Conservation (phyloP, 2,113 vertebrate genomes). For the Microtus richardsoni region DNA sequence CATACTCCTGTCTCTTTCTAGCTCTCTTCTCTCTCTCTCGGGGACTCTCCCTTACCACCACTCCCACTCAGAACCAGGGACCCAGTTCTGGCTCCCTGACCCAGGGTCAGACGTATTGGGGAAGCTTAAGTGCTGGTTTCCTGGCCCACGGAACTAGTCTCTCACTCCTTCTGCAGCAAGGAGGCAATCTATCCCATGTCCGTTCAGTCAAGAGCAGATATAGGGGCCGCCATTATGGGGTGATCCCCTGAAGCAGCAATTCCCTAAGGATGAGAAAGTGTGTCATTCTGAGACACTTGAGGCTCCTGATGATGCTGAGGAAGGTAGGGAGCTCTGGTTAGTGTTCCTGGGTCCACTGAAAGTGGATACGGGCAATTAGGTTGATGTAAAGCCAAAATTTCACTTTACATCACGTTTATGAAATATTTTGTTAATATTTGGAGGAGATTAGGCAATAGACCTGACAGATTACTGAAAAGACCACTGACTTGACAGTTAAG, state of each 20-base stretch:
- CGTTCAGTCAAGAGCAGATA: not conserved
- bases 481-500: not conserved
- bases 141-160: not conserved
- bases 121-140: not conserved
- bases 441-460: not conserved
- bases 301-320: not conserved
- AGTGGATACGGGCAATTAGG: not conserved
- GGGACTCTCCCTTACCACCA: not conserved
- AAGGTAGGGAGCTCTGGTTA: not conserved
- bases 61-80: no score
- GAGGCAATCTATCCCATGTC: not conserved
- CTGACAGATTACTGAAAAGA: not conserved
- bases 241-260: no score
- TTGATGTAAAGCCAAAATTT: not conserved
- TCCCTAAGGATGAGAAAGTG: not conserved
- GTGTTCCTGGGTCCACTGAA: not conserved
- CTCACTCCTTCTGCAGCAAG: not conserved
- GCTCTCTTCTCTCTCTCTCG: not conserved
- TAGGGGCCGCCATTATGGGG: not conserved
- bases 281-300: not conserved
- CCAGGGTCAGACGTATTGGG: not conserved
- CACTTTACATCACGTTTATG: not conserved
- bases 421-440: not conserved
- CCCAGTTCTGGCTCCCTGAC: not conserved
- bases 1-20: rapidly evolving